These are phyloP conservation scores for Drosophila sulfurigaster DNA, from an alignment of 1,140 invertebrate genomes.

Conservation along the genomic window DNA sequence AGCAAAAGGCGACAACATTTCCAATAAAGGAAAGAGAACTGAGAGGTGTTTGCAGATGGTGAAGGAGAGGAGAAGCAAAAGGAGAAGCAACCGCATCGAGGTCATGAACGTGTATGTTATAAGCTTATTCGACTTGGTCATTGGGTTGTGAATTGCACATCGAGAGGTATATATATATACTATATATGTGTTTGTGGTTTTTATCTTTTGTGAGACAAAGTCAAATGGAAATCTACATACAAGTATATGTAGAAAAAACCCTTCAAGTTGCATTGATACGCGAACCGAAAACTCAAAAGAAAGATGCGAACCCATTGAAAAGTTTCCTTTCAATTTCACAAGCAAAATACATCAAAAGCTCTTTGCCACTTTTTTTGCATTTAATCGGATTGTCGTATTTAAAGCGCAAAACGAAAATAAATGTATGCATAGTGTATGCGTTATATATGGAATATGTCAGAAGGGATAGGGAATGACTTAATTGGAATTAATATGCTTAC, in stretches of 20 bases:
- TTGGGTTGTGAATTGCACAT: constrained; percentile 54
- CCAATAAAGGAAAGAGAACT: constrained; percentile 8
- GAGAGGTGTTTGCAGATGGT: no score
- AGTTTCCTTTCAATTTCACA: constrained; percentile 58
- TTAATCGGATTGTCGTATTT: constrained; percentile 41
- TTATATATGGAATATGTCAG: background rate
- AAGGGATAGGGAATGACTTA: constrained; percentile 5
- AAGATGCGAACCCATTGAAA: constrained; percentile 30
- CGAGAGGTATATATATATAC: constrained; percentile 6
- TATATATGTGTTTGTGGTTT: constrained; percentile 20
- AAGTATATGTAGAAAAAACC: constrained; percentile 29
- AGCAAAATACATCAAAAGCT: constrained; percentile 15
- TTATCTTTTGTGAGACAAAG: constrained; percentile 48
- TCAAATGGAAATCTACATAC: constrained; percentile 67
- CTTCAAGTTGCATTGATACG: constrained; percentile 47
- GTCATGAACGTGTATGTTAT: constrained; percentile 42
- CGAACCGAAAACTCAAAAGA: constrained; percentile 11
- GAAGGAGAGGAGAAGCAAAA: background rate
- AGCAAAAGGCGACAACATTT: constrained; percentile 5
- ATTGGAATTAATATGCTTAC: constrained; percentile 48
- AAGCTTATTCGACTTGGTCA: constrained; percentile 12
- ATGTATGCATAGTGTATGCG: background rate
- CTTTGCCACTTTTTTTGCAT: constrained; percentile 23
- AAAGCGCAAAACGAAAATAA: constrained; percentile 21
- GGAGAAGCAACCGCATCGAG: constrained; percentile 36